Percentiles rank a stretch among this genome's conserved stretches.
Evolutionary conservation across 1,140 invertebrate genomes (phyloP).

Genomic region (Ceratosolen fusciceps): DNA sequence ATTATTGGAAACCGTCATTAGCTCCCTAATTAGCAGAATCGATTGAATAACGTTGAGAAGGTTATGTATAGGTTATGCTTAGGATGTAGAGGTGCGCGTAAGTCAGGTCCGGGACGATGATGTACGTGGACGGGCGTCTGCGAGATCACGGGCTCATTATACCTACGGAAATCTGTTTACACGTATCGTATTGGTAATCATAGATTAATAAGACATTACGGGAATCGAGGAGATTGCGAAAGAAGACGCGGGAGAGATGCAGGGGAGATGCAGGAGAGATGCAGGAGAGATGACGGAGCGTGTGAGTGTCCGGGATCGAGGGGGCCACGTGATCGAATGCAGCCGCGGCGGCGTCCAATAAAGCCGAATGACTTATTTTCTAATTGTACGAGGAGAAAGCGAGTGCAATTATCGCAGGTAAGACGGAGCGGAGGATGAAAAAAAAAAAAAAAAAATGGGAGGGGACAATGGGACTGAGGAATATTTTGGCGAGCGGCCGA

Average conservation of each 20-base stretch:
- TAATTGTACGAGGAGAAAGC: neutral
- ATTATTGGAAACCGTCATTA: no score
- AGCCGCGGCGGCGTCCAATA: neutral
- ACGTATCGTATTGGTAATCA: no score
- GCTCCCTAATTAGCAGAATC: no score
- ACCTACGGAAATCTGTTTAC: no score
- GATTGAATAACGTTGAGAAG: no score
- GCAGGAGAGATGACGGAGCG: neutral
- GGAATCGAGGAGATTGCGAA: neutral
- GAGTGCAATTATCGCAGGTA: neutral
- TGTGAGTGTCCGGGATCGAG: neutral
- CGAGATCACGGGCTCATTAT: no score
- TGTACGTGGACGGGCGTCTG: no score
- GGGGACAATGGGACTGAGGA: neutral
- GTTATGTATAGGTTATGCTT: no score
- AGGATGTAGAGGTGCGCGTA: no score
- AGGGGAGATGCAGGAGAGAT: no score
- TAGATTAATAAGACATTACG: neutral
- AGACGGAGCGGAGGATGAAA: neutral
- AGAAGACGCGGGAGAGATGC: no score
- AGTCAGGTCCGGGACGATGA: no score
- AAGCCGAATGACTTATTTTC: neutral
- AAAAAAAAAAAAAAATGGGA: neutral
- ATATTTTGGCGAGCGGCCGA: neutral
- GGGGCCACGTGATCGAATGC: neutral